Percentiles rank a stretch among this genome's conserved stretches.
Evolutionary conservation across 2,113 vertebrate genomes (phyloP).

Genomic region (Barbus barbus): DNA sequence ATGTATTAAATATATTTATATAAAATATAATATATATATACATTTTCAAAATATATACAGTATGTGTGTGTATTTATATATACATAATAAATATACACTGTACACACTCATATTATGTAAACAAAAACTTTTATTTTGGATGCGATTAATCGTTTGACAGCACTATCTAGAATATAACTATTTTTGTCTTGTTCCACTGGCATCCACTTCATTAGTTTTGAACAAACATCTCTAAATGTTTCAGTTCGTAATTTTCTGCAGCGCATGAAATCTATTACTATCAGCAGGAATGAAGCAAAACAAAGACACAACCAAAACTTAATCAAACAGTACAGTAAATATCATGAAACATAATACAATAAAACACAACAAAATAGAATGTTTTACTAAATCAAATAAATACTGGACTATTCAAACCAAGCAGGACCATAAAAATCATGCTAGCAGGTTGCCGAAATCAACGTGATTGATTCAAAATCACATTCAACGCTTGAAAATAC

Average conservation of each 20-base stretch:
- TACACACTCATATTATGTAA: too few relatives aligned
- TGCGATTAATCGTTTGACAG: too few relatives aligned
- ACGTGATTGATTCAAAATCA: background rate
- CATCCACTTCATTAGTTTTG: background rate
- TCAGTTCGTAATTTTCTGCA: background rate
- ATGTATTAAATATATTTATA: too few relatives aligned
- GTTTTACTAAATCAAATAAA: background rate
- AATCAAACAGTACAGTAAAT: background rate
- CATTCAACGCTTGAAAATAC: background rate
- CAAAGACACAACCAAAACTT: background rate
- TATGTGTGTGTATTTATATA: too few relatives aligned
- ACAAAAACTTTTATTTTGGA: too few relatives aligned
- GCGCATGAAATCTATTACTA: background rate
- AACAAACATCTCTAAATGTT: background rate
- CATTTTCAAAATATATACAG: too few relatives aligned
- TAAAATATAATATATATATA: too few relatives aligned
- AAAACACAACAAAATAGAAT: background rate
- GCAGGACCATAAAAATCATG: background rate
- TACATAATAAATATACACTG: too few relatives aligned
- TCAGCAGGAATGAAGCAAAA: background rate
- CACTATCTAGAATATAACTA: background rate
- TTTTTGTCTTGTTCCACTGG: background rate
- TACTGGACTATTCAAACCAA: background rate
- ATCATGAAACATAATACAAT: background rate
- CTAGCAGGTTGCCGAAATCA: background rate